Percentiles rank a stretch among this genome's conserved stretches.
Evolutionary conservation across 2,113 vertebrate genomes (phyloP).

Genomic region (Paracanthobrama guichenoti): DNA sequence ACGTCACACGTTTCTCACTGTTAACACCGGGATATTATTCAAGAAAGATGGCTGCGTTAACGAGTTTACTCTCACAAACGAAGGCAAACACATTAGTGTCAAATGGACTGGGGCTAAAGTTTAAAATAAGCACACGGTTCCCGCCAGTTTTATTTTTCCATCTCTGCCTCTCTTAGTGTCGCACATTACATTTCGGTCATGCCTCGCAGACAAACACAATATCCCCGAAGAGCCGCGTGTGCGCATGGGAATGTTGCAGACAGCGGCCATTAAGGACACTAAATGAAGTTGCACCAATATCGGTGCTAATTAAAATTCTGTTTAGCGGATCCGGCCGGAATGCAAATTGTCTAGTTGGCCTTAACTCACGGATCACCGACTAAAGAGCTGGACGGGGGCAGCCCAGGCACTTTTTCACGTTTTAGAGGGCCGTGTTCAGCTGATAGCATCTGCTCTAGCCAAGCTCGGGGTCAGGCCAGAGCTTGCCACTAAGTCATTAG

Average conservation of each 20-base stretch:
- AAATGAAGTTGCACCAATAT: constrained; percentile 78
- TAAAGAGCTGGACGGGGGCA: constrained; percentile 23
- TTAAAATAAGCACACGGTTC: constrained; percentile 16
- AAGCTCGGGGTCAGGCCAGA: constrained; percentile 74
- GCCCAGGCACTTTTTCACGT: constrained; percentile 50
- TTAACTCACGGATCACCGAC: constrained; percentile 53
- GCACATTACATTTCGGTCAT: constrained; percentile 74
- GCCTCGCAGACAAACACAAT: constrained; percentile 73
- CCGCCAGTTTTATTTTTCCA: background rate
- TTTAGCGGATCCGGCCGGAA: constrained; percentile 78
- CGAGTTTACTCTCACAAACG: constrained; percentile 15
- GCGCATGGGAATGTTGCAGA: constrained; percentile 66
- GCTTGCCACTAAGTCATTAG: constrained; percentile 82
- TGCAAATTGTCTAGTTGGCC: constrained; percentile 78
- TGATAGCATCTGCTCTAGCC: constrained; percentile 77
- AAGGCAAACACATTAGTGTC: constrained; percentile 42
- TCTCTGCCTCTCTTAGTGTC: constrained; percentile 43
- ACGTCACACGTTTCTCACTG: constrained; percentile 27
- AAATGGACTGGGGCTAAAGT: background rate
- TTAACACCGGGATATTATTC: constrained; percentile 44
- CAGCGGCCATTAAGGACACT: constrained; percentile 73
- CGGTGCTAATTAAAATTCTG: constrained; percentile 84
- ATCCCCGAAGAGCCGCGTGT: constrained; percentile 61
- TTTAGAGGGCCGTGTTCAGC: constrained; percentile 76
- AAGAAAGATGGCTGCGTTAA: constrained; percentile 10